A percentile compares a stretch with the other conserved stretches of the same genome.
Evolutionary conservation across 2,113 vertebrate species (phyloP).

Genomic region (Halcyon malimbica): DNA sequence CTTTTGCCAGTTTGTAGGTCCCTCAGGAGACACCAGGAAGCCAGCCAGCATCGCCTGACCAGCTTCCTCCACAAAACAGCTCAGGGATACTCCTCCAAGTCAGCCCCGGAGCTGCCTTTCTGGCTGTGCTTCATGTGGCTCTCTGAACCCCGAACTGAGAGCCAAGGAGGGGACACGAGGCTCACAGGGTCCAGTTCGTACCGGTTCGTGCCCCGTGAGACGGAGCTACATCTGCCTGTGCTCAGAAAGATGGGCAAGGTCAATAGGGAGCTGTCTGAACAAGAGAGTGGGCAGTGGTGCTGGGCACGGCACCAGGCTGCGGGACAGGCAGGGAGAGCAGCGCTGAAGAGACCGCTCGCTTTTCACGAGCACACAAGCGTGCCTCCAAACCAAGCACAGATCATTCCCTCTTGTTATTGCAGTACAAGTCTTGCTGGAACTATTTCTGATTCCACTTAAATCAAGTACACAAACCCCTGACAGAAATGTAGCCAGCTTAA

Average conservation of each 20-base stretch:
- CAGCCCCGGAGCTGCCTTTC: background rate
- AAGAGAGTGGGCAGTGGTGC: background rate
- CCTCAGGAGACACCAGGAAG: background rate
- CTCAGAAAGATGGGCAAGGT: background rate
- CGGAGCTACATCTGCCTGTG: background rate
- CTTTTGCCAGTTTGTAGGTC: background rate
- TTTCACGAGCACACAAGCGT: background rate
- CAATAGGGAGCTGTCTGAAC: background rate
- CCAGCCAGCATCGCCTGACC: background rate
- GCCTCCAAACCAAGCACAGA: background rate
- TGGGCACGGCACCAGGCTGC: background rate
- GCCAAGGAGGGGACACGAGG: background rate
- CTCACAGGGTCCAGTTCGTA: background rate
- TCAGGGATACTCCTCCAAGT: fast-evolving
- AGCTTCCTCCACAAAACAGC: background rate
- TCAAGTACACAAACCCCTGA: background rate
- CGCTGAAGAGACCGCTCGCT: background rate
- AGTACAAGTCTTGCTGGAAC: background rate
- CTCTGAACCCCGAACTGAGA: background rate
- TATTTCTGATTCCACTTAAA: background rate
- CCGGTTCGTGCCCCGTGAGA: background rate
- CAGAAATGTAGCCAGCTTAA: background rate
- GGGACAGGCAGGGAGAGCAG: background rate
- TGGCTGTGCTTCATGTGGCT: background rate
- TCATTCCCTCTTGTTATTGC: background rate